Percentiles rank a stretch among this genome's conserved stretches.
These are phyloP conservation scores for Fundulus diaphanus DNA, from an alignment of 2,797 vertebrate species.

Conservation along the genomic window DNA sequence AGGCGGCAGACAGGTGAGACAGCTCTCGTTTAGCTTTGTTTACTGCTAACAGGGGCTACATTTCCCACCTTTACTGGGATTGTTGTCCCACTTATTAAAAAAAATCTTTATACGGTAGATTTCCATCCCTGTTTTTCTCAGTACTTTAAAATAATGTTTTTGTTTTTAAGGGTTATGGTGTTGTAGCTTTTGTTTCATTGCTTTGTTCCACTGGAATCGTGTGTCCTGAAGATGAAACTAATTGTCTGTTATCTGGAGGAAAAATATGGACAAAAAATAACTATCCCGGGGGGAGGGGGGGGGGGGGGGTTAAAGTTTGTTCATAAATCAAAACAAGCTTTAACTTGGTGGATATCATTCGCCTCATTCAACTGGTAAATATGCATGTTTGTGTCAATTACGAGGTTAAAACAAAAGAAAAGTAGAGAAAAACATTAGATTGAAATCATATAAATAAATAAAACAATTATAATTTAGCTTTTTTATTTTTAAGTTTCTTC, in stretches of 20 bases:
- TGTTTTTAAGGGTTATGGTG: not conserved
- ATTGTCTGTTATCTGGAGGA: not conserved
- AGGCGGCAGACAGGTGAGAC: constrained; percentile 35
- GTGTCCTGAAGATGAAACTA: constrained; percentile 10
- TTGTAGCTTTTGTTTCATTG: not conserved
- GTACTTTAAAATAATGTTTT: not conserved
- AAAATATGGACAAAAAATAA: too few species aligned
- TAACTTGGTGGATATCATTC: too few species aligned
- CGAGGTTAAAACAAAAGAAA: not conserved
- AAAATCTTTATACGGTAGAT: not conserved
- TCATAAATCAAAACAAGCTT: too few species aligned
- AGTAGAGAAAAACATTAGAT: not conserved
- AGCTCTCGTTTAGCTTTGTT: not conserved
- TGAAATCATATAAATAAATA: too few species aligned
- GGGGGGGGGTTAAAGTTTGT: too few species aligned
- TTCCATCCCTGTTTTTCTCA: not conserved
- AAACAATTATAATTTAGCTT: too few species aligned
- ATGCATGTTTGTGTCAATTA: too few species aligned
- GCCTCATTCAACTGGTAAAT: too few species aligned
- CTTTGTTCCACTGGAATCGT: not conserved
- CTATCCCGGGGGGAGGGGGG: not conserved
- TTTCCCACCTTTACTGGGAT: not conserved
- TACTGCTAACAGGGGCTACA: not conserved
- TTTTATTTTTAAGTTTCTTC: too few species aligned
- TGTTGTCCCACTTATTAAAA: not conserved